phyloP scores from a whole-genome alignment of 2,797 vertebrate species.

The Potorous gilbertii region DNA sequence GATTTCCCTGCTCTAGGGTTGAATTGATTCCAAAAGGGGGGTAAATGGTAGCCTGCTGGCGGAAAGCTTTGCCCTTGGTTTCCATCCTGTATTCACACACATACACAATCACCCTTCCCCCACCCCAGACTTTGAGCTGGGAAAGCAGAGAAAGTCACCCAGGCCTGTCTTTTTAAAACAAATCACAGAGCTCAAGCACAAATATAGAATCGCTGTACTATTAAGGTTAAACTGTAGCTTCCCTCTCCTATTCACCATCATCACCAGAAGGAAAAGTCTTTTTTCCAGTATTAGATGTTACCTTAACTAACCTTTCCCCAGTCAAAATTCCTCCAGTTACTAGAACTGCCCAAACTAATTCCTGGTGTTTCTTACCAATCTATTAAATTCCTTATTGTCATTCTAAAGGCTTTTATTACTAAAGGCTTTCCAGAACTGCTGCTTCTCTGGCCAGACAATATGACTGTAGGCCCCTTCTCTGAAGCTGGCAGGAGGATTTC shows the following conservation, averaged over 20 bases:
- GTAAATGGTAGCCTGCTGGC: conserved; percentile 21
- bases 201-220: no score
- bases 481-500: conserved; percentile 16
- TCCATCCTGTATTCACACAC: background rate
- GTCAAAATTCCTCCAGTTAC: background rate
- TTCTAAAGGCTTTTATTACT: conserved; percentile 17
- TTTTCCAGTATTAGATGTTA: background rate
- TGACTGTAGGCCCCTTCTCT: conserved; percentile 13
- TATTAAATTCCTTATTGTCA: conserved; percentile 1
- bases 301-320: background rate
- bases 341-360: conserved; percentile 5
- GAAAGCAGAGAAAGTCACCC: conserved; percentile 45
- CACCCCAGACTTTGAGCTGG: conserved; percentile 13
- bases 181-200: background rate
- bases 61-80: background rate
- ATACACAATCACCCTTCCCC: background rate
- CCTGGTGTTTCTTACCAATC: background rate
- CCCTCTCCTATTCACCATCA: background rate
- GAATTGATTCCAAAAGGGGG: conserved; percentile 47
- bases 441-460: conserved; percentile 12
- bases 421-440: conserved; percentile 1
- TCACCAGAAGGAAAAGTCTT: background rate
- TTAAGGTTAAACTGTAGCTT: background rate
- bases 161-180: conserved; percentile 33
- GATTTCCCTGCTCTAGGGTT: conserved; percentile 38